Base-by-base conservation (phyloP, 2,888 invertebrate species). In the Hyalella azteca region DNA sequence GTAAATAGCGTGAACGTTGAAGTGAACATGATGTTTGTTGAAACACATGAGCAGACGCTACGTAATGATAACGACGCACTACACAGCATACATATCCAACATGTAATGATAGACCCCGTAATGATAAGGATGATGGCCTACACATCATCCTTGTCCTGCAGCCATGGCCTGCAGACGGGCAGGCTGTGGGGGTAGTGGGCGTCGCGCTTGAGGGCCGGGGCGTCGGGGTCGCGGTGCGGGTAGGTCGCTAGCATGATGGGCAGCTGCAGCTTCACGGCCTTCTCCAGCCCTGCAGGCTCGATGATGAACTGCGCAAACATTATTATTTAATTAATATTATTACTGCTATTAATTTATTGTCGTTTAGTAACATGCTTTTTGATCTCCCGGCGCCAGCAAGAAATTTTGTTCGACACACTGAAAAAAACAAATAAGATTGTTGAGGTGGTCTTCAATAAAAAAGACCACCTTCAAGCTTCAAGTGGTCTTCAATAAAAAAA, bases 171-270 rank as follows among this genome's bases (percentile, higher is more conserved):
- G 89, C 95, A 95, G 86, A 96, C 94, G 73, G 96, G 96, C 87
- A 96, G 89, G 66, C 95, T 95, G 85, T 94, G 94, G 78, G 96
- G 96, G 89, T 96, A 96, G 89, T 95, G 95, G n/a, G 95, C 94
- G 85, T 95, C 94, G 45, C 93, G 92, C 86, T 88, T 87, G 32
- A 89, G 86, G 0, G 89, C 89, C 2, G 89, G 89, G 40, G 92
- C 59, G 22, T 75, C 75, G 11, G 85, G 90, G 90, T 88, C 87
- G 81, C 93, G 90, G 87, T 95, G 91, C 1, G 96, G 96, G 89
- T 96, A 97, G 19, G 96, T 96, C 39, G 95, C 96, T 89, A 97
- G 90, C 87, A 96, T 91, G 84, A 97, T 95, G 15, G 96, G 96
- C 87, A 96, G 90, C 88, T 96, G 96, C 3, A 97, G 90, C 88